Evolutionary conservation across 2,888 invertebrate species (phyloP), one percentile per base, ranked within the genome.

Genomic region (Oconnorella tubifera): DNA sequence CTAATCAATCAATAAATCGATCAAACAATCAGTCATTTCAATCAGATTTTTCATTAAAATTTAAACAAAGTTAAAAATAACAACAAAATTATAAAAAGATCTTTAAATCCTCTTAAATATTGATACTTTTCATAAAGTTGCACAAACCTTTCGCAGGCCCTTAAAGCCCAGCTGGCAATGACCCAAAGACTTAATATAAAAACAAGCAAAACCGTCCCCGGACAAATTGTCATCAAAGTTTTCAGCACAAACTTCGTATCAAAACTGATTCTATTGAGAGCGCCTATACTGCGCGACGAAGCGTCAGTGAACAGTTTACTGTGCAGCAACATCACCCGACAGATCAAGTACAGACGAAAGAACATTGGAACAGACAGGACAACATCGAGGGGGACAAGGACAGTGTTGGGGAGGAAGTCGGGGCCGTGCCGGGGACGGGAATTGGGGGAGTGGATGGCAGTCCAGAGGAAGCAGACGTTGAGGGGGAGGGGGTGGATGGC

Each of bases 171-270:
- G 80, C 95, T 96, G 73, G 98, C 98, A 78, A 99, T 96, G 83
- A 99, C 94, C 99, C 99, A 99, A 70, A 99, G 86, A 6, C 97
- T 96, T 73, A 98, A 94, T 92, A 99, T 99, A 87, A 99, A 97
- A 75, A 98, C 97, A 78, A 99, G 87, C 77, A 99, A 88, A 76
- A 99, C 97, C 89, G 97, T 83, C 89, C 98, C 84, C 63, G 99
- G 99, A 84, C 98, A 99, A 83, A 99, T 97, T 82, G 99, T 99
- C 99, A 99, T 99, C 76, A 99, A 87, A 70, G 99, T 99, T 86
- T 96, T 96, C 80, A 96, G 87, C 79, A 96, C 94, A 85, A 92
- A 96, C 62, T 76, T 27, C 90, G 96, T 85, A 91, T 94, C 87
- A 92, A 95, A 82, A 69, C 78, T 80, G 64, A 83, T 82, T 61